Percentiles rank a stretch among this genome's conserved stretches.
These are phyloP conservation scores for Ambastaia sidthimunki DNA, from an alignment of 2,797 vertebrate species.

Conservation along the genomic window DNA sequence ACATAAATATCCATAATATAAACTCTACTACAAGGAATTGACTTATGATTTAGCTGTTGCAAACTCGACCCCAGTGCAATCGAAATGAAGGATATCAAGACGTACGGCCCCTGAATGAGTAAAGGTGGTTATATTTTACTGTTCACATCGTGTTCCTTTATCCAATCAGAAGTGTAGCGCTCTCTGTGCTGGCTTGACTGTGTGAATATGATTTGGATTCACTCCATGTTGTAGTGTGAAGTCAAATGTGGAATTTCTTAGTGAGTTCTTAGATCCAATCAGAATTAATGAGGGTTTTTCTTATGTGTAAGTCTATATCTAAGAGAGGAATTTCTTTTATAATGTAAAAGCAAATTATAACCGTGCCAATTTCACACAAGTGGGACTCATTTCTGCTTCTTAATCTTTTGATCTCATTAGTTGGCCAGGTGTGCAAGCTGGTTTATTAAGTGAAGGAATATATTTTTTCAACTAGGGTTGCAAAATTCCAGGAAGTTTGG, in stretches of 20 bases:
- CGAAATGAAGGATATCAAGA: conserved; percentile 2
- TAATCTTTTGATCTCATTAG: conserved; percentile 71
- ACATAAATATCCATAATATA: conserved; percentile 40
- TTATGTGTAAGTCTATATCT: conserved; percentile 2
- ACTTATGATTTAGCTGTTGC: conserved; percentile 2
- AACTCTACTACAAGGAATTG: conserved; percentile 28
- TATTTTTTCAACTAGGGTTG: background rate
- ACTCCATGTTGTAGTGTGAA: background rate
- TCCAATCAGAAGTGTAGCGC: background rate
- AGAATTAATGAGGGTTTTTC: background rate
- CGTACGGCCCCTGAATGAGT: background rate
- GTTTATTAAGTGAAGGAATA: conserved; percentile 62
- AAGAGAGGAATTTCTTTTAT: conserved; percentile 15
- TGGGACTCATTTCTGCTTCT: conserved; percentile 39
- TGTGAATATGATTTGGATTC: conserved; percentile 34
- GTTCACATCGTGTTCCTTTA: background rate
- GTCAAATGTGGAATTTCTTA: conserved; percentile 29
- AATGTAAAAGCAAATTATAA: conserved; percentile 30
- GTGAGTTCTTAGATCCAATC: conserved; percentile 16
- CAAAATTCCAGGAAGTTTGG: too few relatives aligned
- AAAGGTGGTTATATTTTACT: background rate
- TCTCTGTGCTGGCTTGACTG: background rate
- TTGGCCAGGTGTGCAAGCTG: conserved; percentile 59
- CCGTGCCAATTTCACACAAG: conserved; percentile 33
- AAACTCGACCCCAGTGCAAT: background rate